Percentiles rank a stretch among this genome's conserved stretches.
phyloP scores from a whole-genome alignment of 2,888 invertebrate genomes.

The Sminthurides aquaticus region DNA sequence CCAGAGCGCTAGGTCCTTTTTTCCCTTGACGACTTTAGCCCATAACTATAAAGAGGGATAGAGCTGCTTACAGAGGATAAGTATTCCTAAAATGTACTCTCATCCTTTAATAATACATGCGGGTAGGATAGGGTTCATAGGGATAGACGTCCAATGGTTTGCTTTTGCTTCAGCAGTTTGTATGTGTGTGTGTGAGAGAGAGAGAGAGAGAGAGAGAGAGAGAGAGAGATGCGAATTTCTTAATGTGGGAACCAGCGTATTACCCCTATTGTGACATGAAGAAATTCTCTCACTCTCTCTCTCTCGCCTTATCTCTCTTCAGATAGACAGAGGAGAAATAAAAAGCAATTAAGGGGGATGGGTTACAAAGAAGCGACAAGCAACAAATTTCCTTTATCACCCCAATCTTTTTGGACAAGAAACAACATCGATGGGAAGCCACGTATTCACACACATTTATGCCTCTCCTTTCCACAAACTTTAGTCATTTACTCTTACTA shows the following conservation, averaged over 20 bases:
- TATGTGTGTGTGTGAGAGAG: too few relatives aligned
- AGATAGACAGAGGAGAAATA: not conserved
- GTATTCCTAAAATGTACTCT: too few relatives aligned
- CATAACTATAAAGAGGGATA: too few relatives aligned
- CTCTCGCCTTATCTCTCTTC: not conserved
- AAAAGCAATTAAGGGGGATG: not conserved
- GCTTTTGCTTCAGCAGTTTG: too few relatives aligned
- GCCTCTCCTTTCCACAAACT: not conserved
- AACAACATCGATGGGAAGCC: not conserved
- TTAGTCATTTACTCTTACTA: not conserved
- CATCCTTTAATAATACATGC: too few relatives aligned
- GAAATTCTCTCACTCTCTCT: not conserved
- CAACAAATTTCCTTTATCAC: not conserved
- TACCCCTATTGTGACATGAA: not conserved
- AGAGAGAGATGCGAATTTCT: not conserved
- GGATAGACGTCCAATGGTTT: too few relatives aligned
- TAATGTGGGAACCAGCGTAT: not conserved
- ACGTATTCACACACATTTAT: not conserved
- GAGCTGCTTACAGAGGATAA: too few relatives aligned
- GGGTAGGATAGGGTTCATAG: too few relatives aligned
- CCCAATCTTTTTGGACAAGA: not conserved
- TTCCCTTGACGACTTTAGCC: too few relatives aligned
- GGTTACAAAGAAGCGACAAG: not conserved
- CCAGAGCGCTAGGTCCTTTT: too few relatives aligned
- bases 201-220: too few relatives aligned